A percentile compares a stretch with the other conserved stretches of the same genome.
Evolutionary conservation across 2,797 vertebrate genomes (phyloP).

Genomic region (Mallotus villosus): DNA sequence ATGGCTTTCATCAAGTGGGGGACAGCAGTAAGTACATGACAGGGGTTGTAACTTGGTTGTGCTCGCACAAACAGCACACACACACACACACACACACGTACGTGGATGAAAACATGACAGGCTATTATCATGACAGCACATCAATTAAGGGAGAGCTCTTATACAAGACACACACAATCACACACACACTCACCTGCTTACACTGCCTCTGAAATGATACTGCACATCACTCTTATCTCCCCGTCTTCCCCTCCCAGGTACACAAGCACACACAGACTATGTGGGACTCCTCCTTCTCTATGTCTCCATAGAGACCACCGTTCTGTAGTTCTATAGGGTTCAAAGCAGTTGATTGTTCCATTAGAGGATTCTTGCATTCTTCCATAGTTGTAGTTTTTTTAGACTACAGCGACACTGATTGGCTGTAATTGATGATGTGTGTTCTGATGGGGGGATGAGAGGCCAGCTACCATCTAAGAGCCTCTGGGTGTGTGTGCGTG

Average conservation of each 20-base stretch:
- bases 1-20: slow-evolving; percentile 1
- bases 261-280: neutral
- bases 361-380: too few relatives aligned
- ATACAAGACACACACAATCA: neutral
- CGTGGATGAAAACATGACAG: neutral
- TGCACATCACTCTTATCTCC: neutral
- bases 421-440: slow-evolving; percentile 77
- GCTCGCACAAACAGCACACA: slow-evolving; percentile 2
- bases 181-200: neutral
- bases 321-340: too few relatives aligned
- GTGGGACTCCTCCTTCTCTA: neutral
- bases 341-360: too few relatives aligned
- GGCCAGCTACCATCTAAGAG: slow-evolving; percentile 77
- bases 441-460: slow-evolving; percentile 71
- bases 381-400: slow-evolving; percentile 75
- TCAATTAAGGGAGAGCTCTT: neutral
- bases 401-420: slow-evolving; percentile 72
- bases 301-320: neutral
- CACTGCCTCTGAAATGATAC: neutral
- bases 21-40: slow-evolving; percentile 47
- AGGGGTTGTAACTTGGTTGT: slow-evolving; percentile 40
- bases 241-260: neutral
- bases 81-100: neutral
- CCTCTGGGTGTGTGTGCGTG: slow-evolving; percentile 50
- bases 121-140: neutral